Evolutionary conservation across 2,888 invertebrate species (phyloP), one percentile per base, ranked within the genome.

Genomic region (Chrysolina americana): DNA sequence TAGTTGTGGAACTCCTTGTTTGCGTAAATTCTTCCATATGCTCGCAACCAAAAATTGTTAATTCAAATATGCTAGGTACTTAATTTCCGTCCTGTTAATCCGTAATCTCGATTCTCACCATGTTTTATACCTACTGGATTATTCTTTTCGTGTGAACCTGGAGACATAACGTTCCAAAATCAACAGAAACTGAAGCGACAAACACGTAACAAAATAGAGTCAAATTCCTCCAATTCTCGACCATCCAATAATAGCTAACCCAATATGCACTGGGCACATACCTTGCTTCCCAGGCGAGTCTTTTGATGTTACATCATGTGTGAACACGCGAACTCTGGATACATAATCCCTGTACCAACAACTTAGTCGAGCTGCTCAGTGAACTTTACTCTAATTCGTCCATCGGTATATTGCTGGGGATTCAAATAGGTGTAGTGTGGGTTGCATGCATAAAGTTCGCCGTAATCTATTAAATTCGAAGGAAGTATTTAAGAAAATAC

Each of bases 241-340:
- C 17, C n/a, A 17, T 17, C n/a, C 8, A 17, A 10, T 17, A 17
- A 48, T 17, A 9, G 10, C 48, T 9, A 48, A 48, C 17, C 48
- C 48, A 48, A 17, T 10, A 17, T n/a, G 48, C 48, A 48, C 0
- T 48, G 17, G 48, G 17, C 17, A 48, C 17, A 48, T 48, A 17
- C 17, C 6, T 21, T 21, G 23, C 21, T 56, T 56, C 21, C 15
- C 11, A n/a, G 19, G 9, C 11, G 19, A 56, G 66, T 71, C 71
- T 71, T 73, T 73, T 73, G 70, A 73, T 48, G 70, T 73, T 48
- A 19, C 21, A 17, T 47, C 70, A 70, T 70, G 73, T 65, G 73
- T 73, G 59, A 73, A 69, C 41, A 73, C 41, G 17, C 65, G 13
- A 53, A 70, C 15, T 64, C 56, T 62, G 41, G 41, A 65, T 70